Evolutionary conservation across 2,113 vertebrate genomes (phyloP).

Genomic region (Entomyzon cyanotis): DNA sequence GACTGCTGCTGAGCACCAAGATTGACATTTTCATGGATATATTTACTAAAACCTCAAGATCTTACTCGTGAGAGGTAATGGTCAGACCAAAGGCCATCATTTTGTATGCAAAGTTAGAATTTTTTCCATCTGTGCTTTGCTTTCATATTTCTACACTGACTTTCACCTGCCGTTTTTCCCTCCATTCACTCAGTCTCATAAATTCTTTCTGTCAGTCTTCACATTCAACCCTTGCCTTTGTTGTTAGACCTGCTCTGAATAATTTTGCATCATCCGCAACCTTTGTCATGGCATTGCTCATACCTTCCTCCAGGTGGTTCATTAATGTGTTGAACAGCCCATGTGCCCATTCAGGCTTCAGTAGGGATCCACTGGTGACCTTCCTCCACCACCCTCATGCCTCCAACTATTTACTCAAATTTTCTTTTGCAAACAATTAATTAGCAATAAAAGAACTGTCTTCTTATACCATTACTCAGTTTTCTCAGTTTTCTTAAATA

Average conservation of each 20-base stretch:
- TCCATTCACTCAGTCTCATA: not conserved
- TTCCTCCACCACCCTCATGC: not conserved
- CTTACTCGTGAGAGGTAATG: not conserved
- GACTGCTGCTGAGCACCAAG: not conserved
- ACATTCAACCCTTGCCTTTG: not conserved
- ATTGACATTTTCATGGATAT: not conserved
- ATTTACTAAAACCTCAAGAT: not conserved
- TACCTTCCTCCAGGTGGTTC: not conserved
- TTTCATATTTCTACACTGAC: not conserved
- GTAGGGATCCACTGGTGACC: not conserved
- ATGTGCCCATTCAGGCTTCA: not conserved
- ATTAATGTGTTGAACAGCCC: not conserved
- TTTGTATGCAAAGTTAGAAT: not conserved
- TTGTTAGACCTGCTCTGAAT: not conserved
- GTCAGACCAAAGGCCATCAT: not conserved
- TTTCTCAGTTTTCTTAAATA: not conserved
- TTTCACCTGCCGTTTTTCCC: not conserved
- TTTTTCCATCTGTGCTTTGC: not conserved
- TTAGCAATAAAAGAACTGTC: not conserved
- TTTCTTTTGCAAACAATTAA: not conserved
- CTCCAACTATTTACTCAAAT: not conserved
- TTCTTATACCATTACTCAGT: not conserved
- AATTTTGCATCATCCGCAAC: not conserved
- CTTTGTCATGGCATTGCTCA: not conserved
- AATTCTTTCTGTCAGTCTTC: not conserved